Evolutionary conservation across 2,888 invertebrate species (phyloP), one percentile per base, ranked within the genome.

Genomic region (Habroteleia sp.): DNA sequence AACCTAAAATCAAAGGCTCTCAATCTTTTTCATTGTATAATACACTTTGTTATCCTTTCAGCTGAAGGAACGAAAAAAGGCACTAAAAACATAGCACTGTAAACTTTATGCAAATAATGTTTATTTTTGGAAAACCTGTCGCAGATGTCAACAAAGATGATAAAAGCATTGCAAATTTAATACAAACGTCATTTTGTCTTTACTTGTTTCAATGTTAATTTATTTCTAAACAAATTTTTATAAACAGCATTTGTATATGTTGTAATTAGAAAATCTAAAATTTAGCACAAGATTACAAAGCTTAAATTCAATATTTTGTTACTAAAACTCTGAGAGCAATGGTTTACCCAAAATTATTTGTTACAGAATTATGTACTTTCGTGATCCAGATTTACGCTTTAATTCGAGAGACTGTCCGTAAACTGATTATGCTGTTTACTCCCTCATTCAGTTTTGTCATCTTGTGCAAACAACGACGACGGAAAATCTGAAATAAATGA

Each of bases 401-500:
- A 35, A 23, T 6, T 44, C 44, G 23, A 35, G 42, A 25, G 29
- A 29, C 54, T 58, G 58, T 33, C 42, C 58, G 33, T 58, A 58
- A 44, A 58, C 44, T 58, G 58, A 58, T 58, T 58, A 58, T 33
- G 14, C 20, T 58, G 44, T 58, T 58, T 58, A 58, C 35, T 44
- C 33, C 23, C 25, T 42, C 44, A 42, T 58, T 44, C 42, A 44
- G 44, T 58, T 58, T 44, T 58, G 58, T 58, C 42, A 35, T 23
- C 33, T 58, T 58, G 44, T 35, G 42, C 44, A 58, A 58, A 58
- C 58, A 29, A 13, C 31, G 8, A n/a, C 16, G 0, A 50, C 29
- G 27, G 7, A 20, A 33, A 14, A 11, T 42, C 33, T 52, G 27
- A 44, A 63, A 50, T 33, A 25, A 63, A 42, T 42, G 52, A 35